Evolutionary conservation across 2,888 invertebrate genomes (phyloP).

Genomic region (Kuschelorhynchus macadamiae): DNA sequence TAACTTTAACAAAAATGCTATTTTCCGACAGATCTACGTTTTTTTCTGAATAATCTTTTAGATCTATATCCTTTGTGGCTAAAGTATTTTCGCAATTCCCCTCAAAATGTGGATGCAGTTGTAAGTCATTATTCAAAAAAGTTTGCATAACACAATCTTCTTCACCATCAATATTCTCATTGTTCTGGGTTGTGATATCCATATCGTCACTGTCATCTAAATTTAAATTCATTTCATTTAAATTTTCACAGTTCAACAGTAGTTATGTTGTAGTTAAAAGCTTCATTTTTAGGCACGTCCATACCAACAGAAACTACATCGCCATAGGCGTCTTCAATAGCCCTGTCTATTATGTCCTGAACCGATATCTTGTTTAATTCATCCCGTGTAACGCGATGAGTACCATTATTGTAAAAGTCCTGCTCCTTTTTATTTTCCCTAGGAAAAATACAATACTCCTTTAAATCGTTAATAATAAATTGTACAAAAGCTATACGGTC

Average conservation of each 20-base stretch:
- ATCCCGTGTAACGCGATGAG: neutral
- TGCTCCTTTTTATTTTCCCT: conserved; percentile 6
- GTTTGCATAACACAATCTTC: neutral
- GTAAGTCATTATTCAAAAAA: conserved; percentile 13
- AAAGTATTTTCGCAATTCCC: neutral
- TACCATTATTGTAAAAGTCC: conserved; percentile 1
- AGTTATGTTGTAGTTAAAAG: too few species aligned
- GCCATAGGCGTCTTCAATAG: conserved; percentile 4
- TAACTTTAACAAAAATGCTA: conserved; percentile 5
- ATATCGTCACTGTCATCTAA: too few species aligned
- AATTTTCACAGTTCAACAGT: too few species aligned
- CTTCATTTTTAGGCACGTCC: neutral
- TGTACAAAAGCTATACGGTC: conserved; percentile 1
- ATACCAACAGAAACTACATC: conserved; percentile 9
- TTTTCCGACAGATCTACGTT: conserved; percentile 22
- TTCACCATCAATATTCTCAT: neutral
- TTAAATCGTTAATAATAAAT: conserved; percentile 10
- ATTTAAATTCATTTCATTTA: too few species aligned
- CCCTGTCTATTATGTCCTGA: conserved; percentile 3
- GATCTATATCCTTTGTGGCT: conserved; percentile 10
- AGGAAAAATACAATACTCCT: conserved; percentile 4
- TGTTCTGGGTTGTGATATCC: neutral
- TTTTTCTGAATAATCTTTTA: conserved; percentile 5
- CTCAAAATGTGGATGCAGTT: conserved; percentile 4
- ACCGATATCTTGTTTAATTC: neutral